A percentile compares a stretch with the other conserved stretches of the same genome.
These are phyloP conservation scores for Myotis myotis DNA, from an alignment of 2,797 vertebrate genomes.

Conservation along the genomic window DNA sequence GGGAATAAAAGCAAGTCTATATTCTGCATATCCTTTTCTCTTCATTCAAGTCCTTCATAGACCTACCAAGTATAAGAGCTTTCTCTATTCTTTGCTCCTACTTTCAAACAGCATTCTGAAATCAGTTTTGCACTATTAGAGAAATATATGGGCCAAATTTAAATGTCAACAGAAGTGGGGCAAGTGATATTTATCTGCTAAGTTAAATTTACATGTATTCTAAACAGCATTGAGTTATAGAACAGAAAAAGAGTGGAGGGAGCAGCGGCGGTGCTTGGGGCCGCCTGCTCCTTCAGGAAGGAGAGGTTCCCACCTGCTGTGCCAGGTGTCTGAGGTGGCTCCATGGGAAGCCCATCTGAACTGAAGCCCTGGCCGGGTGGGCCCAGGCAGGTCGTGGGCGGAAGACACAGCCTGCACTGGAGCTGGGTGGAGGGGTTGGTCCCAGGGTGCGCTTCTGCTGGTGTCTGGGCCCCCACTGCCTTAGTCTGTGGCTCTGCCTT, in stretches of 20 bases:
- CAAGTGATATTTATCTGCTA: neutral
- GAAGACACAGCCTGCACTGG: too few species aligned
- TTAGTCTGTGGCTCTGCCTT: too few species aligned
- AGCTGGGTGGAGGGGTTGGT: too few species aligned
- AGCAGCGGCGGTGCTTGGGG: too few species aligned
- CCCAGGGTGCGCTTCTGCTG: too few species aligned
- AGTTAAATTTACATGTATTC: neutral
- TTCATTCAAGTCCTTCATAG: neutral
- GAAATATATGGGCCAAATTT: neutral
- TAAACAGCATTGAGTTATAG: neutral
- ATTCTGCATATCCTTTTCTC: neutral
- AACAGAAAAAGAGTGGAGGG: neutral
- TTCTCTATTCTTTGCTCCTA: neutral
- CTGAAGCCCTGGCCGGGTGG: too few species aligned
- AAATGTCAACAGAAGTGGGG: neutral
- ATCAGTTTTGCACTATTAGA: neutral
- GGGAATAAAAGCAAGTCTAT: neutral
- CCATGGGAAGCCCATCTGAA: too few species aligned
- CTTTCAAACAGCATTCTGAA: neutral
- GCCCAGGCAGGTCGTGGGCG: too few species aligned
- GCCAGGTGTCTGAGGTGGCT: too few species aligned
- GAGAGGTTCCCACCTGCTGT: too few species aligned
- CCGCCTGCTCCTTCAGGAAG: too few species aligned
- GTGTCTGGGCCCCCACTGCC: too few species aligned
- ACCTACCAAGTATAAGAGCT: neutral